Evolutionary conservation across 2,113 vertebrate species (phyloP).

Genomic region (Procavia capensis): DNA sequence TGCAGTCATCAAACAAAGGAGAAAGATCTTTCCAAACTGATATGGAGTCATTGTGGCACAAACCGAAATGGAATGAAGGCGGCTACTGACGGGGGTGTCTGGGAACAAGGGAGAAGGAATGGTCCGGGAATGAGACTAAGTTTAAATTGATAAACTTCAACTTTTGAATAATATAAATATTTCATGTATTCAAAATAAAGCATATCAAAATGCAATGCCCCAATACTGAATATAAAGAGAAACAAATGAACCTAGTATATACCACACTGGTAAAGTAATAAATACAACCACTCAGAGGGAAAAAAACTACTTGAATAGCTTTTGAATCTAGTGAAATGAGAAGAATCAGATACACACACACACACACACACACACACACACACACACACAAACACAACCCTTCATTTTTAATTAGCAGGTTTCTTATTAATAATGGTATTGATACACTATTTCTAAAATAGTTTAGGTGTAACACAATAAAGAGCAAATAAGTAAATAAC

Average conservation of each 20-base stretch:
- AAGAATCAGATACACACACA: not conserved
- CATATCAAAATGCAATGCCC: not conserved
- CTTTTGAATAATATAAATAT: not conserved
- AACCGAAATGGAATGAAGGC: not conserved
- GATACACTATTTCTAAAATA: not conserved
- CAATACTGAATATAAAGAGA: not conserved
- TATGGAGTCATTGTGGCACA: not conserved
- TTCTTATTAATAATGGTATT: not conserved
- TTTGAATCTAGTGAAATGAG: not conserved
- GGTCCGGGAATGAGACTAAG: not conserved
- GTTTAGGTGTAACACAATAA: not conserved
- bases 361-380: not conserved
- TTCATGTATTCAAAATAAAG: not conserved
- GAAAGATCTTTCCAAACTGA: not conserved
- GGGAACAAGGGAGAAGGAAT: not conserved
- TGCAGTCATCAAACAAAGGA: not conserved
- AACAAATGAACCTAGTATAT: not conserved
- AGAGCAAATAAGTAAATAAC: not conserved
- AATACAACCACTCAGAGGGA: not conserved
- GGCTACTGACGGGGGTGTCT: accelerated
- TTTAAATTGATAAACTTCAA: not conserved
- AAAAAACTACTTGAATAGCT: not conserved
- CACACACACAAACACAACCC: not conserved
- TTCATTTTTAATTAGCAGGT: not conserved
- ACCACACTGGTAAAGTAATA: not conserved